Conservation (phyloP, 1,140 invertebrate species). For the Popillia japonica region DNA sequence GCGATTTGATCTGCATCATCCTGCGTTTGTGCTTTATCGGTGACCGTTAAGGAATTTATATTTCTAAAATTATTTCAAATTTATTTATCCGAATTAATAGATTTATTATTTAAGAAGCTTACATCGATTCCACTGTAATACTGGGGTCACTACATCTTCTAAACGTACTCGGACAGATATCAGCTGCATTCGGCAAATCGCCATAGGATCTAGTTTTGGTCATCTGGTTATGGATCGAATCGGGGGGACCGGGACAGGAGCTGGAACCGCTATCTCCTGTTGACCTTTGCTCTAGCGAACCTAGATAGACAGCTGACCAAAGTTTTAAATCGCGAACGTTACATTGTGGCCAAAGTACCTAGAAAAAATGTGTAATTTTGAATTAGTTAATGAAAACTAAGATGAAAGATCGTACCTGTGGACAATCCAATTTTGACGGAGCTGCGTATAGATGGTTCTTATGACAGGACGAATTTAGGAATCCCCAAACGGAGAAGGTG, state of each 20-base stretch:
- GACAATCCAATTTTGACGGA: slow-evolving; percentile 47
- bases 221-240: slow-evolving; percentile 61
- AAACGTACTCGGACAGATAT: slow-evolving; percentile 63
- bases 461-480: slow-evolving; percentile 80
- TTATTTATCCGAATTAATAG: neutral
- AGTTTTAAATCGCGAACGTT: slow-evolving; percentile 82
- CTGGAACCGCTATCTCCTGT: slow-evolving; percentile 45
- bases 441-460: slow-evolving; percentile 85
- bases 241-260: slow-evolving; percentile 50
- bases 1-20: neutral
- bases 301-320: slow-evolving; percentile 87
- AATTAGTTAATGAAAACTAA: neutral
- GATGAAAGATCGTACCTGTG: slow-evolving; percentile 18
- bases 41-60: neutral
- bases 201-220: slow-evolving; percentile 84
- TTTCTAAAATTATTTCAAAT: neutral
- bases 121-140: slow-evolving; percentile 69
- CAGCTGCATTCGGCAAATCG: slow-evolving; percentile 73
- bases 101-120: neutral
- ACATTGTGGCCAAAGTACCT: slow-evolving; percentile 87
- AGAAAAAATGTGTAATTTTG: slow-evolving; percentile 45
- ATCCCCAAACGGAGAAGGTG: slow-evolving; percentile 89
- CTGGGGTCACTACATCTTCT: slow-evolving; percentile 86
- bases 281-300: slow-evolving; percentile 64
- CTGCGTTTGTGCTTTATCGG: neutral